Percentiles rank a stretch among this genome's conserved stretches.
Conservation (phyloP, 2,113 vertebrate genomes). For the Xiphias gladius region DNA sequence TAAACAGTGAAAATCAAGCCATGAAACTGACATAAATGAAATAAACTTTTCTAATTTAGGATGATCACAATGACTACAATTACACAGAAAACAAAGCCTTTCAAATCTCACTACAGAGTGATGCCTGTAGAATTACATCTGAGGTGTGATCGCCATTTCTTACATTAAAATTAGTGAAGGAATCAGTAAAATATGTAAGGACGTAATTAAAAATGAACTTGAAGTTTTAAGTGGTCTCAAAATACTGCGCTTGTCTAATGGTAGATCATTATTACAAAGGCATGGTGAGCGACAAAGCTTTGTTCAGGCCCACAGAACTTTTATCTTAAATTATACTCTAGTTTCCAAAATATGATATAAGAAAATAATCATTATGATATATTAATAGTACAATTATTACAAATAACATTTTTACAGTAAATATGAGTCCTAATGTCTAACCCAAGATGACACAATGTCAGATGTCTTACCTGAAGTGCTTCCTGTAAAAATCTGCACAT, state of each 20-base stretch:
- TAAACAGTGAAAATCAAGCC: neutral
- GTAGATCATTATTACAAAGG: too few species aligned
- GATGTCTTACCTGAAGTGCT: conserved; percentile 47
- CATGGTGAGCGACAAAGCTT: too few species aligned
- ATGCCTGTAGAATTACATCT: neutral
- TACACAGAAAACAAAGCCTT: neutral
- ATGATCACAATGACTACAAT: neutral
- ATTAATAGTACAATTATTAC: too few species aligned
- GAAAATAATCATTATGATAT: too few species aligned
- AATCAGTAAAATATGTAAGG: neutral
- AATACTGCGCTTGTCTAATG: neutral
- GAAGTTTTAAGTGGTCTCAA: neutral
- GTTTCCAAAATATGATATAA: too few species aligned
- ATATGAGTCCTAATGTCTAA: neutral
- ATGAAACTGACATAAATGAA: neutral
- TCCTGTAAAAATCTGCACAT: conserved; percentile 42
- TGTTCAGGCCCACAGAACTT: neutral
- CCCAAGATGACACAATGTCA: neutral
- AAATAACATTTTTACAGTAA: too few species aligned
- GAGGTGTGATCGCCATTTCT: neutral
- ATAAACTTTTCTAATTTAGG: neutral
- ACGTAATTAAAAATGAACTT: neutral
- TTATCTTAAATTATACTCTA: neutral
- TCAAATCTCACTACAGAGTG: neutral
- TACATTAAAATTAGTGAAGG: neutral